Percentiles rank a stretch among this genome's conserved stretches.
These are phyloP conservation scores for Schlechtendalia chinensis DNA, from an alignment of 1,140 invertebrate species.

Conservation along the genomic window DNA sequence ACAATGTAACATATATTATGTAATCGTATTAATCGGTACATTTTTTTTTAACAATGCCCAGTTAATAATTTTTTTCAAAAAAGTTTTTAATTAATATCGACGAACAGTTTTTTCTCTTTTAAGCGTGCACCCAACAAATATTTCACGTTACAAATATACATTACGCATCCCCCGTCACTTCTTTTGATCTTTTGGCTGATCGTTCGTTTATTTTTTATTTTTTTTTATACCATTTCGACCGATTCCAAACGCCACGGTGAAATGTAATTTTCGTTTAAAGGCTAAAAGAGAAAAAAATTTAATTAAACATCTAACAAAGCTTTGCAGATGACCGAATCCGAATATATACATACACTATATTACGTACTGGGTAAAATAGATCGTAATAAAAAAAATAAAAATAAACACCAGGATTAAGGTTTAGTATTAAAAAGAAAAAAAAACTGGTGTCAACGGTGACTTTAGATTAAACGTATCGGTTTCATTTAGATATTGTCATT, in stretches of 20 bases:
- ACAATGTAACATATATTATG: no score
- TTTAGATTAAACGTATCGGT: constrained; percentile 44
- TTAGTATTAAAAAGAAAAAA: constrained; percentile 17
- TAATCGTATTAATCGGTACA: no score
- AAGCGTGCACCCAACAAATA: no score
- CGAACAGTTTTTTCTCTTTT: no score
- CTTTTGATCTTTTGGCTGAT: not conserved
- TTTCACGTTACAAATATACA: no score
- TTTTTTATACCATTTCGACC: not conserved
- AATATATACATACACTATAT: not conserved
- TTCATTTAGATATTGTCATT: constrained; percentile 47
- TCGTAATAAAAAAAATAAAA: constrained; percentile 41
- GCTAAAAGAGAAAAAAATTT: constrained; percentile 4
- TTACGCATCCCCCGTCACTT: no score
- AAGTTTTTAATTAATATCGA: no score
- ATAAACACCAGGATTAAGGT: constrained; percentile 17
- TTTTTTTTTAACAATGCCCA: no score
- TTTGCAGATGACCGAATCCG: constrained; percentile 11
- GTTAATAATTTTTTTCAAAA: no score
- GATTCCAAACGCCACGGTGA: not conserved
- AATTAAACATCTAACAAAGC: constrained; percentile 45
- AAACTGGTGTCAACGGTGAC: constrained; percentile 21
- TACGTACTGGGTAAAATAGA: not conserved
- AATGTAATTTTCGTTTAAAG: constrained; percentile 8
- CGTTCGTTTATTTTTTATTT: not conserved